Conservation (phyloP, 2,888 invertebrate species). For the Athalia rosae region DNA sequence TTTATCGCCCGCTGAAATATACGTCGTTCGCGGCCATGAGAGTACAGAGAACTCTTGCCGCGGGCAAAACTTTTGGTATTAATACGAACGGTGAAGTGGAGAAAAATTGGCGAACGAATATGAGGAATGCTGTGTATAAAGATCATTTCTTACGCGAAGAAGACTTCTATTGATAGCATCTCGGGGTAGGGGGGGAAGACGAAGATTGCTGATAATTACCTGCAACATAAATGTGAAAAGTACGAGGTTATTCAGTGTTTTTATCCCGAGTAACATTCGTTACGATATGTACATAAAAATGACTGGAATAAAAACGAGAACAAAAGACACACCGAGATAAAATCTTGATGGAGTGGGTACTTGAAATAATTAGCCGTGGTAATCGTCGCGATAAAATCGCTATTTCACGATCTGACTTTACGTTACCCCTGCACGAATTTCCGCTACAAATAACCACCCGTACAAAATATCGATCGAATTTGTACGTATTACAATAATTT, state of each 20-base stretch:
- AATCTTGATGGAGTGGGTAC: slow-evolving; percentile 1
- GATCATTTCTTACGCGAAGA: slow-evolving; percentile 26
- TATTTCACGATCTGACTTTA: slow-evolving; percentile 14
- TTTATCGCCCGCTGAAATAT: slow-evolving; percentile 28
- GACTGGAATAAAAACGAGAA: slow-evolving; percentile 6
- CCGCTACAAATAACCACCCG: slow-evolving; percentile 12
- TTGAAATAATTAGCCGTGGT: slow-evolving; percentile 36
- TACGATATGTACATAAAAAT: too few relatives aligned
- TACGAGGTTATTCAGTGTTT: slow-evolving; percentile 15
- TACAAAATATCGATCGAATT: not conserved
- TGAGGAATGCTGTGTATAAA: slow-evolving; percentile 16
- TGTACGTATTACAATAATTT: slow-evolving; percentile 67
- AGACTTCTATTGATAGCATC: slow-evolving; percentile 38
- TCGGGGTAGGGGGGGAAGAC: slow-evolving; percentile 7
- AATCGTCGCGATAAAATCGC: slow-evolving; percentile 31
- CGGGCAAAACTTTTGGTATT: slow-evolving; percentile 10
- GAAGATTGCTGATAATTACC: slow-evolving; percentile 42
- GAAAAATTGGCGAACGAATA: slow-evolving; percentile 7
- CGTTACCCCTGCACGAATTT: slow-evolving; percentile 3
- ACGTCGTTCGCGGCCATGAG: slow-evolving; percentile 12
- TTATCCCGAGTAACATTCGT: not conserved
- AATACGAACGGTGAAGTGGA: not conserved
- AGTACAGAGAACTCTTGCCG: not conserved
- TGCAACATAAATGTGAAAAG: slow-evolving; percentile 37
- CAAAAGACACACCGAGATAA: slow-evolving; percentile 3